Evolutionary conservation across 92 coral and sea anemone genomes (phyloP).

Genomic region (Porites rus): DNA sequence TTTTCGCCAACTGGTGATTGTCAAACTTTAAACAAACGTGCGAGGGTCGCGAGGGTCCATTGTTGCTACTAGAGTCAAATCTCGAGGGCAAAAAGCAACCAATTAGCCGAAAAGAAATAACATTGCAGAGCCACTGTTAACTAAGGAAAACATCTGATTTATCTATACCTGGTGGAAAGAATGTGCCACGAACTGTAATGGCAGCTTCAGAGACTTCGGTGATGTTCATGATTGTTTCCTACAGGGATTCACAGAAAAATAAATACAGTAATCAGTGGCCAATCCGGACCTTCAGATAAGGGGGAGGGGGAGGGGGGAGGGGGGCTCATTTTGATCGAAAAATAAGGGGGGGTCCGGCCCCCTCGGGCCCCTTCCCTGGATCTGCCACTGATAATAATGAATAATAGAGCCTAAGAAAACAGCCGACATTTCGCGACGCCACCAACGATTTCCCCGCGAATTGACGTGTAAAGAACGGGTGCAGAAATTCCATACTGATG

Average conservation of each 20-base stretch:
- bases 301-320: too few relatives aligned
- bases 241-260: not conserved
- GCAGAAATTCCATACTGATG: too few relatives aligned
- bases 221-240: constrained; percentile 96
- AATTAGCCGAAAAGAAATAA: not conserved
- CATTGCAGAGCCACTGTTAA: not conserved
- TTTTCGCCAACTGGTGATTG: too few relatives aligned
- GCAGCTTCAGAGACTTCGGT: constrained; percentile 98
- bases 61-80: not conserved
- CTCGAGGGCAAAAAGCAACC: not conserved
- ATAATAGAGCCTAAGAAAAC: too few relatives aligned
- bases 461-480: too few relatives aligned
- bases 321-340: too few relatives aligned
- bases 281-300: not conserved
- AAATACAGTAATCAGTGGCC: not conserved
- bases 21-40: too few relatives aligned
- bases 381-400: too few relatives aligned
- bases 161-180: constrained; percentile 87
- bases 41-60: not conserved
- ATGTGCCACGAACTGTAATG: constrained; percentile 97
- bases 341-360: too few relatives aligned
- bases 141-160: not conserved
- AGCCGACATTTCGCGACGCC: too few relatives aligned
- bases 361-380: too few relatives aligned
- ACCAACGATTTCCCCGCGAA: too few relatives aligned